These are phyloP conservation scores for Ceriagrion tenellum DNA, from an alignment of 2,888 invertebrate genomes.

Conservation along the genomic window DNA sequence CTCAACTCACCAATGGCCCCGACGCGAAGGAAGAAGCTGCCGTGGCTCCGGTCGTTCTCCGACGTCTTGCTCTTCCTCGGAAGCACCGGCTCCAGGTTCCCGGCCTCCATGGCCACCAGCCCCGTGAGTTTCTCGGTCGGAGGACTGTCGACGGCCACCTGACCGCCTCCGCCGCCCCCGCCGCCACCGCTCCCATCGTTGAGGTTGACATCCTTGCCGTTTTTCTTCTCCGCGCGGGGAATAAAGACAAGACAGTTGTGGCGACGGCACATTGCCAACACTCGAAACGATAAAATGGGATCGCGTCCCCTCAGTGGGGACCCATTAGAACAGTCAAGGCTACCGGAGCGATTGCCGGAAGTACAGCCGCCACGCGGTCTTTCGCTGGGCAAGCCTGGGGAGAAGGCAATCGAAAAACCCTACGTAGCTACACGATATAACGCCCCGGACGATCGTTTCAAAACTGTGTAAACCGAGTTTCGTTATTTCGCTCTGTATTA, in stretches of 20 bases:
- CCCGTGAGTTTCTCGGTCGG: constrained; percentile 75
- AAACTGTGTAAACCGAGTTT: too few relatives aligned
- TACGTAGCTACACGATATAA: too few relatives aligned
- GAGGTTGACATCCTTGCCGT: constrained; percentile 74
- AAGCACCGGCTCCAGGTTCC: constrained; percentile 74
- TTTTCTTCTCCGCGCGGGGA: constrained; percentile 74
- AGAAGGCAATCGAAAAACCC: too few relatives aligned
- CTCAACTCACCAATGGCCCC: constrained; percentile 90
- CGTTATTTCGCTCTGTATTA: too few relatives aligned
- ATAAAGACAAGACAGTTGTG: constrained; percentile 72
- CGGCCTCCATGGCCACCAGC: constrained; percentile 81
- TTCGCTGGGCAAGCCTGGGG: too few relatives aligned
- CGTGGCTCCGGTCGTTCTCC: constrained; percentile 94
- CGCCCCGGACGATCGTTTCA: too few relatives aligned
- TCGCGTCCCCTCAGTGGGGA: not conserved
- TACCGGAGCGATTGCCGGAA: not conserved
- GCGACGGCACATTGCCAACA: not conserved
- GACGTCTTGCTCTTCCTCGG: constrained; percentile 91
- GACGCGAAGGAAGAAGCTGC: constrained; percentile 94
- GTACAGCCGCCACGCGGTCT: not conserved
- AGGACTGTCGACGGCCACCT: constrained; percentile 74
- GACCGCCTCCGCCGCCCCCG: constrained; percentile 72
- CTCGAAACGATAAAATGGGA: not conserved
- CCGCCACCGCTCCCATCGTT: constrained; percentile 73
- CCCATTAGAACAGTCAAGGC: not conserved